Conservation (phyloP, 1,140 invertebrate genomes). For the Psilanteris sp. region DNA sequence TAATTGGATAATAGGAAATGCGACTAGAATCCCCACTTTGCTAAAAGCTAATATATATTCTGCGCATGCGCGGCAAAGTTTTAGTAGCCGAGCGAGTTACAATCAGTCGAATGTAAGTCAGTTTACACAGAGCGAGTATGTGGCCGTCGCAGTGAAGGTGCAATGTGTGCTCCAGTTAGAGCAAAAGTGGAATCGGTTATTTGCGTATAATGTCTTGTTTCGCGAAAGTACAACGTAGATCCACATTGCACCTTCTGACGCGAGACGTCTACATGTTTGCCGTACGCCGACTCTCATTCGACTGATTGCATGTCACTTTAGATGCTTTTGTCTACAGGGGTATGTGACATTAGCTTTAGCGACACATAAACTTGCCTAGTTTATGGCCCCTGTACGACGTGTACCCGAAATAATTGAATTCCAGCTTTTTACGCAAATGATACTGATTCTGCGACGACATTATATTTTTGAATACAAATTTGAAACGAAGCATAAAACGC, state of each 20-base stretch:
- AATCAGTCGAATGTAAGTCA: slow-evolving; percentile 54
- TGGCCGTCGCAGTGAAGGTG: slow-evolving; percentile 48
- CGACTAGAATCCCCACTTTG: slow-evolving; percentile 6
- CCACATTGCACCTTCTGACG: slow-evolving; percentile 56
- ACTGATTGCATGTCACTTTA: slow-evolving; percentile 58
- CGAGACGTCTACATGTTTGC: slow-evolving; percentile 58
- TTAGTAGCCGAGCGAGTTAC: slow-evolving; percentile 32
- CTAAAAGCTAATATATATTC: slow-evolving; percentile 24
- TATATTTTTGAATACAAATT: too few species aligned
- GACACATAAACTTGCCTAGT: slow-evolving; percentile 47
- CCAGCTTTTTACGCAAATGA: slow-evolving; percentile 33
- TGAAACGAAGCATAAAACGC: too few species aligned
- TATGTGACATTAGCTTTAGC: slow-evolving; percentile 46
- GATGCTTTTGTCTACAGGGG: slow-evolving; percentile 54
- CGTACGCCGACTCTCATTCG: slow-evolving; percentile 47
- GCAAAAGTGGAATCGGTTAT: slow-evolving; percentile 56
- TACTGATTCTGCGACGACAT: too few species aligned
- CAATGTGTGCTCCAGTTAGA: slow-evolving; percentile 55
- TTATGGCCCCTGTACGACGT: slow-evolving; percentile 42
- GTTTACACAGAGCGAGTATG: slow-evolving; percentile 37
- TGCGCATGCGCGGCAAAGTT: slow-evolving; percentile 29
- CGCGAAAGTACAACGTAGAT: slow-evolving; percentile 57
- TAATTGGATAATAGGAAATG: slow-evolving; percentile 7
- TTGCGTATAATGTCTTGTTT: slow-evolving; percentile 62
- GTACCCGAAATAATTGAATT: slow-evolving; percentile 52